Evolutionary conservation across 2,888 invertebrate genomes (phyloP), one percentile per base, ranked within the genome.

Genomic region (Rhorus exstirpatorius): DNA sequence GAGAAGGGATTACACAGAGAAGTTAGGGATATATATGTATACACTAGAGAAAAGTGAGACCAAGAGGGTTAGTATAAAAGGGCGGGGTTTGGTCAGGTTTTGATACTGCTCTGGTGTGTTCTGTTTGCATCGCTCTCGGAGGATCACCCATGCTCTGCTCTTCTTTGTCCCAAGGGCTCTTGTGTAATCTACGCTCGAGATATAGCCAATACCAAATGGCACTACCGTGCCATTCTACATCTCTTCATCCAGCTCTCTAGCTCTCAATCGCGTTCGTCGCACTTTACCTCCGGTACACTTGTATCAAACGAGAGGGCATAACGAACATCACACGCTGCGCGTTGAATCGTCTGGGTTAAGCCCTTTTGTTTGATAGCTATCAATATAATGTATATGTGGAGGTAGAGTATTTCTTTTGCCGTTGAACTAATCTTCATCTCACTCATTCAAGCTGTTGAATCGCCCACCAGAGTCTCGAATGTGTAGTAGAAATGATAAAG

Each of bases 161-260:
- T 55, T 41, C 72, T 44, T 65, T 79, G 79, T 84, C 86, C 87
- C 87, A 79, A 70, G 85, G 85, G 86, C 75, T 81, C 81, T 67
- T 35, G 82, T 84, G 86, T 86, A 86, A 86, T 89, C 89, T 87
- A 91, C 89, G 88, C 85, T 83, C 81, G 83, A 87, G 89, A 90
- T 91, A 90, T 89, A 89, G 90, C 91, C 91, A 89, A 91, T 91
- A 88, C 89, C 86, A 83, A 90, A 87, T 86, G 85, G 85, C 74
- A 87, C 84, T 78, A 76, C 83, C 82, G 84, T 83, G 84, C 83
- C 84, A 84, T 88, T 87, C 83, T 84, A 63, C 38, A 72, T 55
- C 35, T 41, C 60, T 21, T 17, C 65, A 41, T 53, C 24, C 21
- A 63, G 19, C 76, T 67, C 38, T 71, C 67, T 49, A 21, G 72